Conservation (phyloP, 1,140 invertebrate genomes). For the Pinna nobilis region DNA sequence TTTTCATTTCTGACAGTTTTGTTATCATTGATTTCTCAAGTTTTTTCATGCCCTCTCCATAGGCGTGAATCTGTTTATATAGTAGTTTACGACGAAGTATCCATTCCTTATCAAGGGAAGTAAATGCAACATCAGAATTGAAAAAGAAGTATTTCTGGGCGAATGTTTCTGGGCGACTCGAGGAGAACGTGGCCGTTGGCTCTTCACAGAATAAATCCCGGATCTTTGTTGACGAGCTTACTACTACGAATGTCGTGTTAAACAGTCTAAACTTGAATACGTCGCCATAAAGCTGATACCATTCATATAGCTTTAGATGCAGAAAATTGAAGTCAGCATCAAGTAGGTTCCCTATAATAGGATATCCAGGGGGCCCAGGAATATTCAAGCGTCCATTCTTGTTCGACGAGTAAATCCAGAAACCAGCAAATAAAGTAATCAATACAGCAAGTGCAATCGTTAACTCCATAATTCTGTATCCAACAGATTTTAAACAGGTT, state of each 20-base stretch:
- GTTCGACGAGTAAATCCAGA: too few species aligned
- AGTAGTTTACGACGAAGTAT: background rate
- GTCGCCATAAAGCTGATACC: background rate
- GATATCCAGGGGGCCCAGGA: background rate
- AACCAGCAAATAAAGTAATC: too few species aligned
- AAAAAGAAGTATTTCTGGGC: background rate
- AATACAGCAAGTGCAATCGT: too few species aligned
- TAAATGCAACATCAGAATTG: background rate
- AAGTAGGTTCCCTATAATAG: background rate
- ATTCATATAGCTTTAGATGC: background rate
- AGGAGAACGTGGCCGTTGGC: background rate
- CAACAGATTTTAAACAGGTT: too few species aligned
- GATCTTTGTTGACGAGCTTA: background rate
- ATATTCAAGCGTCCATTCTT: too few species aligned
- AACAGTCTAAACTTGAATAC: background rate
- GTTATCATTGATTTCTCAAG: too few species aligned
- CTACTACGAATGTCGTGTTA: background rate
- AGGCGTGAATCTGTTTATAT: background rate
- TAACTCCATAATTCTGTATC: too few species aligned
- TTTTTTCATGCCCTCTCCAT: slow-evolving; percentile 10
- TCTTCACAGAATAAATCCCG: background rate
- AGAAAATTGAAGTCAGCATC: background rate
- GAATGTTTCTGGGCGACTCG: background rate
- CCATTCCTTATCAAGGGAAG: background rate
- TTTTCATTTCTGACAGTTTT: too few species aligned